phyloP scores from a whole-genome alignment of 92 coral and sea anemone genomes.

The Paramuricea clavata region DNA sequence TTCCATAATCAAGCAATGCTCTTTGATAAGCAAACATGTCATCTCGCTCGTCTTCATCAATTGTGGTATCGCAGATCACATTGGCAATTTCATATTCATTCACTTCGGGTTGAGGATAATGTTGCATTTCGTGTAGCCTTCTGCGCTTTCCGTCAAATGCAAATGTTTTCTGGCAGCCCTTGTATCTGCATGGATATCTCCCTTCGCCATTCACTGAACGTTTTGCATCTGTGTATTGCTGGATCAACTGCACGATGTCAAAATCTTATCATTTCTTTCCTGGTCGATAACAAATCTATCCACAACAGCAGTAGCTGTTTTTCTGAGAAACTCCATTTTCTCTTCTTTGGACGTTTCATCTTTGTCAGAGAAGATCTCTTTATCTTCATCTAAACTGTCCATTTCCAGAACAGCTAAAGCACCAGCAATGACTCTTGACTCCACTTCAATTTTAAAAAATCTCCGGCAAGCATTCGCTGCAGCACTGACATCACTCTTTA shows the following conservation, averaged over 20 bases:
- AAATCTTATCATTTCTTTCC: slow-evolving; percentile 8
- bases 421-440: slow-evolving; percentile 46
- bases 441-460: slow-evolving; percentile 32
- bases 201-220: slow-evolving; percentile 15
- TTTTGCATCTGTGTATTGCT: slow-evolving; percentile 34
- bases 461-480: slow-evolving; percentile 42
- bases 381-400: slow-evolving; percentile 56
- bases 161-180: too few relatives aligned
- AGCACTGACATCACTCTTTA: slow-evolving; percentile 56
- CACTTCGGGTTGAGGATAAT: slow-evolving; percentile 70
- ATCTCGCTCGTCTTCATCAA: slow-evolving; percentile 55
- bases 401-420: slow-evolving; percentile 75
- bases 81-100: slow-evolving; percentile 17
- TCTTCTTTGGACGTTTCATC: slow-evolving; percentile 56
- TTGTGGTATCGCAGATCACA: too few relatives aligned
- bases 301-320: slow-evolving; percentile 35
- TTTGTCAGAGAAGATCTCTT: slow-evolving; percentile 35
- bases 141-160: too few relatives aligned
- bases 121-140: slow-evolving; percentile 74
- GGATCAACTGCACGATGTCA: too few relatives aligned
- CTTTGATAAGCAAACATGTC: slow-evolving; percentile 80
- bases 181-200: slow-evolving; percentile 50
- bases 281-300: slow-evolving; percentile 17
- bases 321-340: slow-evolving; percentile 65
- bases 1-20: too few relatives aligned